Evolutionary conservation across 2,888 invertebrate species (phyloP).

Genomic region (Microdon myrmicae): DNA sequence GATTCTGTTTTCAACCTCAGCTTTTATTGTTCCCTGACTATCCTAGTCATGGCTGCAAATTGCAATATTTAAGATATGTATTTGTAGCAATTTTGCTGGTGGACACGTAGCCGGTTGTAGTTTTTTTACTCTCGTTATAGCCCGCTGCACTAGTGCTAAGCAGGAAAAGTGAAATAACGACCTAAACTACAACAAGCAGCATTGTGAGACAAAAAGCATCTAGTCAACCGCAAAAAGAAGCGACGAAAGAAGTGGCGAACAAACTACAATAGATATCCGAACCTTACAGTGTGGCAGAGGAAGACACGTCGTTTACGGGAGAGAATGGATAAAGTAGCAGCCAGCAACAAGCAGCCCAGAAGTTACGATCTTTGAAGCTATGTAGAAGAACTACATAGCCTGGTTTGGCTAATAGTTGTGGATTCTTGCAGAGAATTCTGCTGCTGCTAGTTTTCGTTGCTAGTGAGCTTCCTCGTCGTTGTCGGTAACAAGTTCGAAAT

Average conservation of each 20-base stretch:
- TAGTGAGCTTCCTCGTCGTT: neutral
- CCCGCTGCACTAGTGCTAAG: slow-evolving; percentile 26
- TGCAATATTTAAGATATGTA: slow-evolving; percentile 57
- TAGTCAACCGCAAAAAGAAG: slow-evolving; percentile 21
- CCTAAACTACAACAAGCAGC: slow-evolving; percentile 15
- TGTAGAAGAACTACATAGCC: slow-evolving; percentile 15
- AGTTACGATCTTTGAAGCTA: slow-evolving; percentile 35
- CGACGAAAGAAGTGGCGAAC: slow-evolving; percentile 22
- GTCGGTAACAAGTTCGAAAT: slow-evolving; percentile 34
- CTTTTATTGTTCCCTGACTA: neutral
- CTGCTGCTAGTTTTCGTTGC: slow-evolving; percentile 11
- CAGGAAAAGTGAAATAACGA: slow-evolving; percentile 59
- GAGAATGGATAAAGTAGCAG: no score
- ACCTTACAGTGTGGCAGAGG: slow-evolving; percentile 5
- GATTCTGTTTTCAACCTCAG: slow-evolving; percentile 3
- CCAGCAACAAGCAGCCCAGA: slow-evolving; percentile 14
- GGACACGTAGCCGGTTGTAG: slow-evolving; percentile 54
- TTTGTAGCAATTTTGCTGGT: slow-evolving; percentile 60
- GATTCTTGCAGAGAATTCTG: slow-evolving; percentile 10
- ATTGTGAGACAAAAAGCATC: slow-evolving; percentile 34
- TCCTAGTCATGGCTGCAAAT: neutral
- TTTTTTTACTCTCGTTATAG: slow-evolving; percentile 12
- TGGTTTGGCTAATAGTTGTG: slow-evolving; percentile 18
- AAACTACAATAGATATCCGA: slow-evolving; percentile 33
- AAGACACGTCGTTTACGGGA: slow-evolving; percentile 12